Evolutionary conservation across 2,113 vertebrate genomes (phyloP).

Genomic region (Barnardius zonarius): DNA sequence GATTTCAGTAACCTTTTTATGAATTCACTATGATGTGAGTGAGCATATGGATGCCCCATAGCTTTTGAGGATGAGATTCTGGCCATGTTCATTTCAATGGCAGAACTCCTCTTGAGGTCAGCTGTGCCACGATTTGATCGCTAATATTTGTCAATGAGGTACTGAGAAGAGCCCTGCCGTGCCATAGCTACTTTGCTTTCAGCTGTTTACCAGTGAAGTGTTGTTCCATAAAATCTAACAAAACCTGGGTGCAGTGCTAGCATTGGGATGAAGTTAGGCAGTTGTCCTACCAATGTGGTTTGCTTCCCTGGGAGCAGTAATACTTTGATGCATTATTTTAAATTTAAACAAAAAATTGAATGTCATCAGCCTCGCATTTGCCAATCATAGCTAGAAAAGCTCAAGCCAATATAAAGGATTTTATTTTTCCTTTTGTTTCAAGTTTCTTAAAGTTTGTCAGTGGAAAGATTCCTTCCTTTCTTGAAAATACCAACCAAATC

Average conservation of each 20-base stretch:
- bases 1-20: background rate
- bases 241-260: background rate
- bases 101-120: background rate
- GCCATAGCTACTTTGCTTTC: background rate
- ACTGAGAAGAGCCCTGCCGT: background rate
- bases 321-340: background rate
- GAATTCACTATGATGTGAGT: background rate
- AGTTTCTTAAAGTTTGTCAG: slow-evolving; percentile 21
- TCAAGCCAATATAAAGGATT: background rate
- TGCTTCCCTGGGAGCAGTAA: background rate
- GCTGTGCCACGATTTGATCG: background rate
- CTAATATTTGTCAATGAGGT: background rate
- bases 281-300: background rate
- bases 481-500: background rate
- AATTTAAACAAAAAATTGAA: background rate
- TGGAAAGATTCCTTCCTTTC: background rate
- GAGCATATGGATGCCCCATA: background rate
- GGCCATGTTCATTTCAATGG: background rate
- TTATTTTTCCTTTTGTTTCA: background rate
- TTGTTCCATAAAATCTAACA: background rate
- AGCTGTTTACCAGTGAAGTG: background rate
- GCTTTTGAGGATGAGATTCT: background rate
- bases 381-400: background rate
- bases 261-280: background rate
- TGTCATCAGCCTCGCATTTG: background rate